Conservation (phyloP, 2,113 vertebrate species). For the Thunnus thynnus region DNA sequence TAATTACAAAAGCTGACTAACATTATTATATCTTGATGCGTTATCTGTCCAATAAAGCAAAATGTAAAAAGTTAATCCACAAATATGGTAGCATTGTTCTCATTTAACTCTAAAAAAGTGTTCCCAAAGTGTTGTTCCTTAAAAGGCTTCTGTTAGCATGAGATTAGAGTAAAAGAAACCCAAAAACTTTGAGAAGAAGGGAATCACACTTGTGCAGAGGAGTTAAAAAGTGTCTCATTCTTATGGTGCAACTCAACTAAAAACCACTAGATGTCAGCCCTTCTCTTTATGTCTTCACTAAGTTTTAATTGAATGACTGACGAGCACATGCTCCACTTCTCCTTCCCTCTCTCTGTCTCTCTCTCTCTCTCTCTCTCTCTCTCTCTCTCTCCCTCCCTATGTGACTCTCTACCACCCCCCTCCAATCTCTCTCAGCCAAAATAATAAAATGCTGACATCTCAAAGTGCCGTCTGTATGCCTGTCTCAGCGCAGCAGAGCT, state of each 20-base stretch:
- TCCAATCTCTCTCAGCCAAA: conserved; percentile 50
- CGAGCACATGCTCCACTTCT: conserved; percentile 37
- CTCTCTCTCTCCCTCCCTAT: background rate
- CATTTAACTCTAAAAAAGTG: too few species aligned
- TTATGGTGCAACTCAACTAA: background rate
- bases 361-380: background rate
- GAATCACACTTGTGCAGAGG: background rate
- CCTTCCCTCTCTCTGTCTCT: too few species aligned
- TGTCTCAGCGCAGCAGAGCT: conserved; percentile 66
- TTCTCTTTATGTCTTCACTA: background rate
- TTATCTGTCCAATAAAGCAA: too few species aligned
- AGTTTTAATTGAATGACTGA: conserved; percentile 40
- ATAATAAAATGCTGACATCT: conserved; percentile 81
- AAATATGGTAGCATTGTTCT: too few species aligned
- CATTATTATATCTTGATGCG: too few species aligned
- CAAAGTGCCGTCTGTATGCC: conserved; percentile 64
- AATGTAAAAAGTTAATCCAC: too few species aligned
- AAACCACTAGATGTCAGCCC: conserved; percentile 68
- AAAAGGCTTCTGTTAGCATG: too few species aligned
- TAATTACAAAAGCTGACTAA: too few species aligned
- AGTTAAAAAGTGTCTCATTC: background rate
- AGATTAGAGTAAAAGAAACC: background rate
- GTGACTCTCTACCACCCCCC: background rate
- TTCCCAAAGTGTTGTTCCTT: too few species aligned
- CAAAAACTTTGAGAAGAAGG: background rate